These are phyloP conservation scores for Carassius gibelio DNA, from an alignment of 2,113 vertebrate species.

Conservation along the genomic window DNA sequence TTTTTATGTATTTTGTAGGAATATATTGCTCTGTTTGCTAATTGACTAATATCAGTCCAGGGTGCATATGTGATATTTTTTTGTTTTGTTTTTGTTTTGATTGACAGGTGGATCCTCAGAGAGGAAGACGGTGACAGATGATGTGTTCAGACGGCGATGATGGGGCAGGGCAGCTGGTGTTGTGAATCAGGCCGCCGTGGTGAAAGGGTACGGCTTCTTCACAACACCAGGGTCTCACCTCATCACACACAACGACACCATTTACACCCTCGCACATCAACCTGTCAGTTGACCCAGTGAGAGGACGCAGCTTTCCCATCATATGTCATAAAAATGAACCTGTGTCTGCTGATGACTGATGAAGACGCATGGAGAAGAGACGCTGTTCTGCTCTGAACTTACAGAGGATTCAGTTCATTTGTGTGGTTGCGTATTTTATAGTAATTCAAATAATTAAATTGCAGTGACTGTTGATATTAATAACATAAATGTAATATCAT, in stretches of 20 bases:
- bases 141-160: conserved; percentile 62
- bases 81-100: conserved; percentile 2
- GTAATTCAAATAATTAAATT: not conserved
- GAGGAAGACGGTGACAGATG: not conserved
- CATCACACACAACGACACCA: conserved; percentile 67
- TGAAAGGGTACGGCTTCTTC: conserved; percentile 92
- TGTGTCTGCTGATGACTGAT: not conserved
- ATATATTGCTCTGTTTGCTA: not conserved
- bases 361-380: not conserved
- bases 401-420: not conserved
- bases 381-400: not conserved
- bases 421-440: not conserved
- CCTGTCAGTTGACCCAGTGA: not conserved
- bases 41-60: not conserved
- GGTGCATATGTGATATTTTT: not conserved
- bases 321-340: not conserved
- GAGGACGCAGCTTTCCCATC: not conserved
- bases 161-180: conserved; percentile 96
- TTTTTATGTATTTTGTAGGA: not conserved
- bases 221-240: conserved; percentile 95
- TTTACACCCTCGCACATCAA: not conserved
- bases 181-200: conserved; percentile 98
- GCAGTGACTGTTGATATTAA: not conserved
- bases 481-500: not conserved
- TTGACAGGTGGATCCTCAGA: conserved; percentile 29